Conservation (phyloP, 2,113 vertebrate genomes). For the Engraulis encrasicolus region DNA sequence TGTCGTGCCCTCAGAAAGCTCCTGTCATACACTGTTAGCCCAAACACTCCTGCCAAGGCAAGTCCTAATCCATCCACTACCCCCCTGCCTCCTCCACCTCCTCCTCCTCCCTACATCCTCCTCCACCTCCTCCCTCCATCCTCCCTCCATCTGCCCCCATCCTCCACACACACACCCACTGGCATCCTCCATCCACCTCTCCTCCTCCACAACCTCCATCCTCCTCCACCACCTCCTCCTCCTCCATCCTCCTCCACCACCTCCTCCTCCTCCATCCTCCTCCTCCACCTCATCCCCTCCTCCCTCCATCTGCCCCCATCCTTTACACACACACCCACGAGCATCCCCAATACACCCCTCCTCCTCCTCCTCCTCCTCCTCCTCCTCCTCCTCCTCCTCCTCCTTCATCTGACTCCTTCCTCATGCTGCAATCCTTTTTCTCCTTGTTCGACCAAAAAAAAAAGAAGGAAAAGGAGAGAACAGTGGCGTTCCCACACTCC, state of each 20-base stretch:
- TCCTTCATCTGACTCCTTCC: too few species aligned
- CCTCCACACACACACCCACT: neutral
- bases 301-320: conserved; percentile 12
- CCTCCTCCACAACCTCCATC: conserved; percentile 24
- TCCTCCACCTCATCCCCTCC: too few species aligned
- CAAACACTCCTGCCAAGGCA: conserved; percentile 64
- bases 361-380: neutral
- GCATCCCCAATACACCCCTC: conserved; percentile 2
- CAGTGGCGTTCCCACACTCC: conserved; percentile 51
- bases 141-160: too few species aligned
- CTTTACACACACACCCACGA: too few species aligned
- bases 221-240: too few species aligned
- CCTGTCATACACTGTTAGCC: conserved; percentile 71
- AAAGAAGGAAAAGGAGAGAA: too few species aligned
- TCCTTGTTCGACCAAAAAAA: conserved; percentile 51
- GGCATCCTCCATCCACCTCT: conserved; percentile 10
- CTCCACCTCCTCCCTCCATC: conserved; percentile 48
- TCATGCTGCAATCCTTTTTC: conserved; percentile 50
- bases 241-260: conserved; percentile 20
- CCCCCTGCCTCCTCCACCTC: too few species aligned
- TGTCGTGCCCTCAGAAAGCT: conserved; percentile 67
- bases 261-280: too few species aligned
- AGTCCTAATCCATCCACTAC: conserved; percentile 56
- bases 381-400: neutral
- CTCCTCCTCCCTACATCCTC: neutral